Evolutionary conservation across 2,888 invertebrate species (phyloP).

Genomic region (Andrena haemorrhoa): DNA sequence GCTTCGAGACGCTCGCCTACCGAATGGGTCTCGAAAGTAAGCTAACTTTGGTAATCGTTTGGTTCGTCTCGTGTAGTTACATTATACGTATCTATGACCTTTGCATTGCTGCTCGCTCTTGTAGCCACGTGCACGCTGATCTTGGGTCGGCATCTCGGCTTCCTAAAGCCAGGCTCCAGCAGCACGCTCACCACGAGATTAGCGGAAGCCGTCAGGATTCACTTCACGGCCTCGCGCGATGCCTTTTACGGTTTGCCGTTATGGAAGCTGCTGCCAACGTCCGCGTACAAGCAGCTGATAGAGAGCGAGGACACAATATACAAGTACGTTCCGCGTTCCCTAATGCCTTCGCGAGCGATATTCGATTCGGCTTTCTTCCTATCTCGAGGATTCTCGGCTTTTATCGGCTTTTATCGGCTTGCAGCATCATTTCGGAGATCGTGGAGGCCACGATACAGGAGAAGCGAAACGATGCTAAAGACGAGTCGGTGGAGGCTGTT

Average conservation of each 20-base stretch:
- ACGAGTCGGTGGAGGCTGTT: constrained; percentile 89
- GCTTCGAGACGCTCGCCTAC: constrained; percentile 91
- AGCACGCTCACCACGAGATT: constrained; percentile 88
- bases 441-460: constrained; percentile 89
- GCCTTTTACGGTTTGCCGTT: constrained; percentile 93
- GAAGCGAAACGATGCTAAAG: constrained; percentile 86
- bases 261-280: constrained; percentile 92
- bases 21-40: constrained; percentile 92
- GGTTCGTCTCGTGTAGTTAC: no score
- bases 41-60: constrained; percentile 75
- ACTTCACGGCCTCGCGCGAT: constrained; percentile 92
- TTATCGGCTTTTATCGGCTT: background rate
- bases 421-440: constrained; percentile 91
- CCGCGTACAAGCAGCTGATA: constrained; percentile 89
- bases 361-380: background rate
- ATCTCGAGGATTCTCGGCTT: background rate
- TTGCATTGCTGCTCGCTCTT: background rate
- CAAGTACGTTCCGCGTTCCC: constrained; percentile 86
- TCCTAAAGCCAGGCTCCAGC: constrained; percentile 86
- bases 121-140: constrained; percentile 91
- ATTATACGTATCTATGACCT: background rate
- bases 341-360: background rate
- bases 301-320: constrained; percentile 93
- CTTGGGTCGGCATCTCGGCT: constrained; percentile 92
- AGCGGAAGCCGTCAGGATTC: constrained; percentile 91